Base-by-base conservation (phyloP, 2,113 vertebrate species). In the Solea solea region DNA sequence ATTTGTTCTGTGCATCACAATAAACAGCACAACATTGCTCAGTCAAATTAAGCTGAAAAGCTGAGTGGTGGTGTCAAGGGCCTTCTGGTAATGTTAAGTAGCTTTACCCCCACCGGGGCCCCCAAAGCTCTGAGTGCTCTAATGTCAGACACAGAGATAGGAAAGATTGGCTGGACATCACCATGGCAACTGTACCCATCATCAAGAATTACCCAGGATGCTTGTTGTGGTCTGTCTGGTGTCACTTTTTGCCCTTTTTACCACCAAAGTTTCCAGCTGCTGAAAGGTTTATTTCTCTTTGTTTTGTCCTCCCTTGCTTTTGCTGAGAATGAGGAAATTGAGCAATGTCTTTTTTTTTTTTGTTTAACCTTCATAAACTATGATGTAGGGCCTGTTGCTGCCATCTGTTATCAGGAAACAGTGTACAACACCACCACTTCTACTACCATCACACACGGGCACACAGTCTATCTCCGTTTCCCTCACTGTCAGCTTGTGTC, bases 311-410 rank as follows among this genome's bases (percentile, higher is more conserved):
- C 41, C 74, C 8, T 0, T 11, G 21, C 72, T 69, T 81, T 82
- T 42, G 58, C 69, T 66, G 53, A 64, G 54, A 67, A 74, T 86
- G 80, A 85, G 81, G 78, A 77, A 74, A 78, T 85, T 60, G 61
- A 3, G 9, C 66, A 64, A 81, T 34, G 34, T 34, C 5, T 34
- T 34, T 34, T 34, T 34, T 54, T 77, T 74, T 59, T 83, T 81
- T 73, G 79, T 62, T 84, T 64, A 85, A 76, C 81, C 78, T 60
- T 86, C 65, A 81, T 56, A 79, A 77, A 86, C 61, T 53, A 28
- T 66, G 72, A 84, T 78, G 48, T 28, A 64, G 58, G 42, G 44
- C 66, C 61, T 15, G 28, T 46, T 3, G n/a, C 60, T 45, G 44
- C 66, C 64, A 57, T 55, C 46, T 27, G 21, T 49, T 80, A 69